phyloP scores from a whole-genome alignment of 2,888 invertebrate species.

The Eurytoma adleriae region DNA sequence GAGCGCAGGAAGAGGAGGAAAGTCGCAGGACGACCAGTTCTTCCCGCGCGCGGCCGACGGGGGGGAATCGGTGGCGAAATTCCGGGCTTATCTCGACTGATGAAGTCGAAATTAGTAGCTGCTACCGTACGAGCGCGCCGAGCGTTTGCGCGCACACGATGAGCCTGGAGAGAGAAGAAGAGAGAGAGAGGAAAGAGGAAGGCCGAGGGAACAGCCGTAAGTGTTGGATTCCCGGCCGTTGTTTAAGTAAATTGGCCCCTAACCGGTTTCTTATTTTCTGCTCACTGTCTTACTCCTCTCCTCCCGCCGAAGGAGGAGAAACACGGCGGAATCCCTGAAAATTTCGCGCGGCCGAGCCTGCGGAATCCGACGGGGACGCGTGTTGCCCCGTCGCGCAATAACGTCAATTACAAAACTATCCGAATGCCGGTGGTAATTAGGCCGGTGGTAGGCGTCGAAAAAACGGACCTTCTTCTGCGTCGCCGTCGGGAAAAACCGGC shows the following conservation, averaged over 20 bases:
- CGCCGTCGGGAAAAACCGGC: neutral
- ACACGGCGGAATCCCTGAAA: slow-evolving; percentile 46
- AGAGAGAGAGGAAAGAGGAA: slow-evolving; percentile 27
- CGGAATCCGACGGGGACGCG: slow-evolving; percentile 4
- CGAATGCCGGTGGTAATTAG: slow-evolving; percentile 43
- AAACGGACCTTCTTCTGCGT: neutral
- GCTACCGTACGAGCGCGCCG: slow-evolving; percentile 71
- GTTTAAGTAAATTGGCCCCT: slow-evolving; percentile 76
- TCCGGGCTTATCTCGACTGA: slow-evolving; percentile 72
- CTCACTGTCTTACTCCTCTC: slow-evolving; percentile 73
- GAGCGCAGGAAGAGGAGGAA: slow-evolving; percentile 6
- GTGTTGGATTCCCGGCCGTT: slow-evolving; percentile 76
- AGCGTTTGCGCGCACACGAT: slow-evolving; percentile 9
- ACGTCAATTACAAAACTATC: slow-evolving; percentile 49
- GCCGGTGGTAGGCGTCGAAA: neutral
- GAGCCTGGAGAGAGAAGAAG: slow-evolving; percentile 12
- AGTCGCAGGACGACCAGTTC: slow-evolving; percentile 33
- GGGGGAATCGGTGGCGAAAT: slow-evolving; percentile 55
- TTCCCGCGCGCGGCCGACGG: slow-evolving; percentile 10
- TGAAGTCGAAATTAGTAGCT: slow-evolving; percentile 76
- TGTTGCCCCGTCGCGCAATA: slow-evolving; percentile 37
- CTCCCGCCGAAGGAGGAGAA: neutral
- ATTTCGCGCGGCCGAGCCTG: slow-evolving; percentile 30
- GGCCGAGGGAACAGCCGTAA: slow-evolving; percentile 69
- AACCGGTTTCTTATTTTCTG: slow-evolving; percentile 76